Evolutionary conservation across 2,888 invertebrate genomes (phyloP), one percentile per base, ranked within the genome.

Genomic region (Ormyrus rosae): DNA sequence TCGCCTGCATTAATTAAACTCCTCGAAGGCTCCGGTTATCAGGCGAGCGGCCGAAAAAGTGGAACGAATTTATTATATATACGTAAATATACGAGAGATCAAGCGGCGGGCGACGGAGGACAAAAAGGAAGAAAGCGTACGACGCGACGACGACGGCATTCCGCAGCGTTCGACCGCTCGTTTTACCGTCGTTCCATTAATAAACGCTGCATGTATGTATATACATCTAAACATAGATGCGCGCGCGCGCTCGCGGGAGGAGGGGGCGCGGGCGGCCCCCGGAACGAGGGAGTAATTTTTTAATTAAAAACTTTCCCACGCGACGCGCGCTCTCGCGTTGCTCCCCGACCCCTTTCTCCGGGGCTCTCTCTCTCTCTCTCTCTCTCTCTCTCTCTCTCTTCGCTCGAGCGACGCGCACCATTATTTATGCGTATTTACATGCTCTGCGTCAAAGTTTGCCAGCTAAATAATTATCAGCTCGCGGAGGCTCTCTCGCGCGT

Each of bases 261-360:
- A 56, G 55, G 58, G 11, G 13, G 55, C 34, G 55, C 3, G 34
- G 34, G 4, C 34, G 34, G 4, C 3, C 34, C 34, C 34, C 34
- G 34, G 34, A 9, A 53, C 60, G 60, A 56, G 70, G 65, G 65
- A 78, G 77, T 78, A 78, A 78, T 78, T 78, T 78, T 77, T 71
- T 78, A 78, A 78, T 78, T 78, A 78, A 78, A 78, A 78, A 71
- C 77, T 78, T 78, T 71, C 50, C 58, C 58, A 45, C 70, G 69
- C 7, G 34, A n/a, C 51, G 19, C 34, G 34, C 34, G 58, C 51
- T 9, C 8, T 9, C 8, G 13, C 60, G 48, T 53, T 34, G 69
- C 72, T 67, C 10, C 19, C 9, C 51, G 74, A 64, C n/a, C 13
- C 45, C 11, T 61, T 70, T 73, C 50, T 50, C 51, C 50, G 13